Evolutionary conservation across 1,140 invertebrate genomes (phyloP).

Genomic region (Drosophila lacertosa): DNA sequence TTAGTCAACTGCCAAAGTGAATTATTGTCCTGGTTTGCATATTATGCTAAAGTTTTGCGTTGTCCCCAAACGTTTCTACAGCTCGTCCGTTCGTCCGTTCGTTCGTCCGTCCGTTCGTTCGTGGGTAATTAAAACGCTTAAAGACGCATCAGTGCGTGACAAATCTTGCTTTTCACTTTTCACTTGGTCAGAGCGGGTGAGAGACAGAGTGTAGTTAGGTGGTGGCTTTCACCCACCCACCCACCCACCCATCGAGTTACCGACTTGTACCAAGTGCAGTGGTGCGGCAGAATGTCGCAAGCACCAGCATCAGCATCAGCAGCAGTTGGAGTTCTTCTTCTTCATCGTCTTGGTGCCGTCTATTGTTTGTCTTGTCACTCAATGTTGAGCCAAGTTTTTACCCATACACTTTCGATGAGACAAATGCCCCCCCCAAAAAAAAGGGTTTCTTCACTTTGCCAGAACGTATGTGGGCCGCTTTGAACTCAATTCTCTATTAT

Average conservation of each 20-base stretch:
- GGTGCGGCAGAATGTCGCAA: slow-evolving; percentile 45
- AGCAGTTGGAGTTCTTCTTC: slow-evolving; percentile 28
- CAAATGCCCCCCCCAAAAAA: slow-evolving; percentile 17
- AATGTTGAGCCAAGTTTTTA: slow-evolving; percentile 49
- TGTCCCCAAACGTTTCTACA: slow-evolving; percentile 26
- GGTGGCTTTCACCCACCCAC: too few relatives aligned
- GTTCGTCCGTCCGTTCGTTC: slow-evolving; percentile 22
- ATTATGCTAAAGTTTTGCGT: slow-evolving; percentile 74
- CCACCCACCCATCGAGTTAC: too few relatives aligned
- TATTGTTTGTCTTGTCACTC: slow-evolving; percentile 71
- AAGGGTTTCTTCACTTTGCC: slow-evolving; percentile 27
- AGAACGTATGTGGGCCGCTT: slow-evolving; percentile 22
- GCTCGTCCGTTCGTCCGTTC: slow-evolving; percentile 18
- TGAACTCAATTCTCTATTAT: slow-evolving; percentile 14
- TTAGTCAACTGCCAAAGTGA: slow-evolving; percentile 76
- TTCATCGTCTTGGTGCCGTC: slow-evolving; percentile 11
- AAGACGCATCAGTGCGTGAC: slow-evolving; percentile 83
- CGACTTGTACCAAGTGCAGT: slow-evolving; percentile 42
- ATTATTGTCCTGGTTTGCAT: slow-evolving; percentile 80
- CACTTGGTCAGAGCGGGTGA: slow-evolving; percentile 31
- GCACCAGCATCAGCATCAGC: neutral
- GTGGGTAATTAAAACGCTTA: slow-evolving; percentile 83
- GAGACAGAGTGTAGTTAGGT: too few relatives aligned
- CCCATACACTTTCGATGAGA: slow-evolving; percentile 39
- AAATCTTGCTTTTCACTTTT: slow-evolving; percentile 83